Base-by-base conservation (phyloP, 2,797 vertebrate genomes). In the Cossypha caffra region DNA sequence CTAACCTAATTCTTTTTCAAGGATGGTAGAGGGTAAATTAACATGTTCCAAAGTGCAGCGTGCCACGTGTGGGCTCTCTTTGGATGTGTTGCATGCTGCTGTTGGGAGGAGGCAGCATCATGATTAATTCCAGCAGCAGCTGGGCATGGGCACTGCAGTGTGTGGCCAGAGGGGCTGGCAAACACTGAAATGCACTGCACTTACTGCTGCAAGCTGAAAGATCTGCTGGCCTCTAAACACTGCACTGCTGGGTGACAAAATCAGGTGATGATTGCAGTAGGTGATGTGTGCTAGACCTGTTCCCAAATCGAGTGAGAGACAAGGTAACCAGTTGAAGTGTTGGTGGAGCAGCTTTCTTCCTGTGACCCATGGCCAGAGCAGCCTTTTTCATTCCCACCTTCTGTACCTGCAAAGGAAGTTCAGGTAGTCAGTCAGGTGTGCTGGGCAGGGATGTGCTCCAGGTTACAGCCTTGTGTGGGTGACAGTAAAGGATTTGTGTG, bases 41-140 rank as follows among this genome's bases (percentile, higher is more conserved):
- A 18, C 62, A 5, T 45, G 59, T 71, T 64, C 31, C 5, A 2
- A 28, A 63, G 74, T 21, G 48, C 35, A 21, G 29, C 17, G 26
- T 20, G 9, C 17, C 35, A 4, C 13, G 1, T 5, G 5, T 5
- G 16, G 51, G 35, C 37, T 63, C 13, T n/a, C 28, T 28, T 16
- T 45, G 28, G n/a, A 1, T 25, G 0, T 4, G 0, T n/a, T 8
- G 3, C 14, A 0, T 4, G 10, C 24, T 21, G 3, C 4, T 45
- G 8, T 9, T 2, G 1, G 67, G 45, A 37, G 3, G 48, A 47
- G 81, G 12, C 15, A 54, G 37, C 38, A 2, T 2, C 21, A 15
- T 2, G 5, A 4, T 31, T 33, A 0, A 20, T 7, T 31, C 21
- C 11, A 42, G 78, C 68, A 73, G 20, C 67, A 61, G 75, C 71